Evolutionary conservation across 2,888 invertebrate species (phyloP).

Genomic region (Drosophila affinis): DNA sequence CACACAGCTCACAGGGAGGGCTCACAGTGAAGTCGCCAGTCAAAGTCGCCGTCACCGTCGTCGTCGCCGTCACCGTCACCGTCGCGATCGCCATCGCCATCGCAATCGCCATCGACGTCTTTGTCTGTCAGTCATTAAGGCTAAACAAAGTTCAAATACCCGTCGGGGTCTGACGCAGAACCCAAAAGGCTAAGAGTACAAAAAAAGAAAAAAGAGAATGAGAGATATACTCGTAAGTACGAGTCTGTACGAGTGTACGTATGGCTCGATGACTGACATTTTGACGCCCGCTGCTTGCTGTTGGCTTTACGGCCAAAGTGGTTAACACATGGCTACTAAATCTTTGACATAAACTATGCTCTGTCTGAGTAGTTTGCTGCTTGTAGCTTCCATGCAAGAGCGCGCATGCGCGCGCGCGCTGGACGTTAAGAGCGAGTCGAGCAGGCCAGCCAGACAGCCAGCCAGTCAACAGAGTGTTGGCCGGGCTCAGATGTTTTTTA

Average conservation of each 20-base stretch:
- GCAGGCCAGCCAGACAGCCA: conserved; percentile 2
- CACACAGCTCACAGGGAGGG: conserved; percentile 33
- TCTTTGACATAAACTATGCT: conserved; percentile 6
- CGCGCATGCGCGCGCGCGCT: conserved; percentile 24
- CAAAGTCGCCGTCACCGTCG: conserved; percentile 44
- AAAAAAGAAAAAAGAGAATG: conserved; percentile 11
- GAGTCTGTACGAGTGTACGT: not conserved
- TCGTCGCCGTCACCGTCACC: conserved; percentile 3
- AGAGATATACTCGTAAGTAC: conserved; percentile 2
- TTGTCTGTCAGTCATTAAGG: conserved; percentile 50
- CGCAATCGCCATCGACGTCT: conserved; percentile 22
- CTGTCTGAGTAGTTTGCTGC: conserved; percentile 14
- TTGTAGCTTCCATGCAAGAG: conserved; percentile 18
- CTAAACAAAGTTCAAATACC: conserved; percentile 57
- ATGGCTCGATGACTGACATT: conserved; percentile 39
- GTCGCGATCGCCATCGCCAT: conserved; percentile 29
- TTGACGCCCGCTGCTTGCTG: conserved; percentile 16
- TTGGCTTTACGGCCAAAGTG: conserved; percentile 39
- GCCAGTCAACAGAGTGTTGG: conserved; percentile 15
- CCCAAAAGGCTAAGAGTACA: conserved; percentile 35
- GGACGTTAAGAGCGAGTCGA: conserved; percentile 29
- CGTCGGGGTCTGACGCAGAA: conserved; percentile 40
- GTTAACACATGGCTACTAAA: conserved; percentile 23
- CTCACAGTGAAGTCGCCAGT: conserved; percentile 26
- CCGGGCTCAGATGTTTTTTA: conserved; percentile 53